Conservation (phyloP, 2,113 vertebrate genomes). For the Progne subis region DNA sequence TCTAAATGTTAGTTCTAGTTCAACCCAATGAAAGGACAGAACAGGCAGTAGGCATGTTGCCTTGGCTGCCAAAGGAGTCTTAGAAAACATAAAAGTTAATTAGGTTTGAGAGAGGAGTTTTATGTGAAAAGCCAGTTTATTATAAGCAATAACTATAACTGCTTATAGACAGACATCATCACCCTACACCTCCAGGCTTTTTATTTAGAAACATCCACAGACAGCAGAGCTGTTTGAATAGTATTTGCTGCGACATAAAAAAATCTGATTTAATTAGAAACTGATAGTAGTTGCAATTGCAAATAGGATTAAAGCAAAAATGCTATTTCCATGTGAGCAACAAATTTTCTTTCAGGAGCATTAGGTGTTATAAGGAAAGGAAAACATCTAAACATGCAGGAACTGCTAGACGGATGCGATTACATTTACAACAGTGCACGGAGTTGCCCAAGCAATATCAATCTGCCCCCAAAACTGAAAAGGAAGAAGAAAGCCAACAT, state of each 20-base stretch:
- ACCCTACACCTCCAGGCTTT: neutral
- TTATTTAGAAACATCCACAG: conserved; percentile 37
- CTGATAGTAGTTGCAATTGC: neutral
- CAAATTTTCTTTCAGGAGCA: neutral
- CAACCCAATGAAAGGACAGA: conserved; percentile 52
- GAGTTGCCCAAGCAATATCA: neutral
- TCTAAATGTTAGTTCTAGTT: conserved; percentile 42
- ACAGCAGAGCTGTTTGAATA: neutral
- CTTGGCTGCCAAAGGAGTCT: conserved; percentile 25
- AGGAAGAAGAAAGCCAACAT: neutral
- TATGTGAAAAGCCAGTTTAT: conserved; percentile 37
- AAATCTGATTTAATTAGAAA: conserved; percentile 1
- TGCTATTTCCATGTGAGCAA: neutral
- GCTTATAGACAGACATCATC: conserved; percentile 8
- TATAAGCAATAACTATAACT: conserved; percentile 50
- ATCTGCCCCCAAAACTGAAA: neutral
- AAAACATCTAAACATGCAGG: neutral
- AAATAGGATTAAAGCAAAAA: conserved; percentile 29
- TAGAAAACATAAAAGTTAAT: conserved; percentile 34
- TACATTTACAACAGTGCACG: fast-evolving
- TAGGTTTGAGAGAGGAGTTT: conserved; percentile 45
- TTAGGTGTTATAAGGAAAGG: neutral
- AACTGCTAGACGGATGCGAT: neutral
- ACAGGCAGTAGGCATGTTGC: conserved; percentile 47
- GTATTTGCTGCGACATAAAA: neutral